A percentile compares a stretch with the other conserved stretches of the same genome.
These are phyloP conservation scores for Agrilus biguttatus DNA, from an alignment of 2,888 invertebrate species.

Conservation along the genomic window DNA sequence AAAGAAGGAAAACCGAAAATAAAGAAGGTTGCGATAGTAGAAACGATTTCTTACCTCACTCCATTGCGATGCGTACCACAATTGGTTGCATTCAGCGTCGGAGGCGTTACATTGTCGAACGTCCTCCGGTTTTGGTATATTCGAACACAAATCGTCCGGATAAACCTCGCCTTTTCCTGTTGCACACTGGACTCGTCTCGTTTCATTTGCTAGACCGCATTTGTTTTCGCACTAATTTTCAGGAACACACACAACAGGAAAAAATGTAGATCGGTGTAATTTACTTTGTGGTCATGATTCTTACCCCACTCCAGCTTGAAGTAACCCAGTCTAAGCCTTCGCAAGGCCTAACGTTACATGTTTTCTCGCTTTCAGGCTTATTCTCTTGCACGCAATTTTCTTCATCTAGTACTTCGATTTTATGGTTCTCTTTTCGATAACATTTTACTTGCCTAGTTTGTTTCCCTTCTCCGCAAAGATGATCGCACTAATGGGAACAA, in stretches of 20 bases:
- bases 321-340: constrained; percentile 85
- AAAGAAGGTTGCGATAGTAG: neutral
- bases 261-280: neutral
- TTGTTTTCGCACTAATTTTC: constrained; percentile 53
- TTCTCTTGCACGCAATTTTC: constrained; percentile 46
- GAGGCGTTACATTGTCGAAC: constrained; percentile 49
- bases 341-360: constrained; percentile 69
- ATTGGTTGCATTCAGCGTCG: constrained; percentile 52
- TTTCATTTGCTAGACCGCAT: constrained; percentile 62
- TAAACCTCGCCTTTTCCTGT: constrained; percentile 54
- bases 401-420: constrained; percentile 52
- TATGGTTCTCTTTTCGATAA: constrained; percentile 47
- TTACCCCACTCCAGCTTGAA: constrained; percentile 79
- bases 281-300: constrained; percentile 17
- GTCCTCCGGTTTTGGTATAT: constrained; percentile 46
- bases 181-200: constrained; percentile 58
- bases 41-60: constrained; percentile 48
- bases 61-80: constrained; percentile 91
- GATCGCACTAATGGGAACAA: constrained; percentile 52
- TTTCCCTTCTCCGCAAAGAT: constrained; percentile 80
- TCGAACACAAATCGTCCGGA: constrained; percentile 51
- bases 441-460: constrained; percentile 71
- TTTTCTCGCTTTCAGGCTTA: constrained; percentile 54
- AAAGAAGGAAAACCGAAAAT: constrained; percentile 7
- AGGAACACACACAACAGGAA: neutral